Evolutionary conservation across 2,888 invertebrate species (phyloP), one percentile per base, ranked within the genome.

Genomic region (Polydesmus complanatus): DNA sequence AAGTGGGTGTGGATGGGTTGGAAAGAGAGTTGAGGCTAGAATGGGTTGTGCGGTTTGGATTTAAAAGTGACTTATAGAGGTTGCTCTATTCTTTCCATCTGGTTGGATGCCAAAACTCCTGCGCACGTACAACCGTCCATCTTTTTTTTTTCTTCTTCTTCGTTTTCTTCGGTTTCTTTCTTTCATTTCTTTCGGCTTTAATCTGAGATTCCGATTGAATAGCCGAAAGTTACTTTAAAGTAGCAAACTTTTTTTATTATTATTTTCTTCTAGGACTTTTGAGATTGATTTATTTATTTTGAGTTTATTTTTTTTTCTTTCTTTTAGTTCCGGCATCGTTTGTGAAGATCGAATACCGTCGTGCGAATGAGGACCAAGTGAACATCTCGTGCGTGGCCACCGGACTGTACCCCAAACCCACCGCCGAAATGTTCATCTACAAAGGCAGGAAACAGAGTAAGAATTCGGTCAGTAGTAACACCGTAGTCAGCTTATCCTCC

Each of bases 381-480:
- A 62, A 62, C 55, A 37, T 62, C 18, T 59, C 62, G n/a, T 62
- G 62, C 23, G 18, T 25, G 21, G 62, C 55, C 8, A 23, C 27
- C 21, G 59, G 59, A 18, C 18, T 62, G 18, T 62, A 50, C 21
- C 62, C 62, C 18, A 53, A 48, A 23, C 62, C 62, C 11, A 54
- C 21, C 3, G 62, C 54, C 52, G 59, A 54, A 19, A 62, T 62
- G 58, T n/a, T 55, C 2, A 59, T 62, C 27, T 26, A 27, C 26
- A 58, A 59, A 54, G 62, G 58, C 22, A 47, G 55, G 8, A 62
- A 59, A 55, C 47, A 58, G 25, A 54, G 37, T 50, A 49, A 50
- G 18, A 23, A 19, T 21, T n/a, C 19, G 27, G 59, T 62, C 2
- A 19, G 21, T 22, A 54, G 51, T 21, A 27, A 54, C 26, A 59